These are phyloP conservation scores for Brachystomella parvula DNA, from an alignment of 1,140 invertebrate species.

Conservation along the genomic window DNA sequence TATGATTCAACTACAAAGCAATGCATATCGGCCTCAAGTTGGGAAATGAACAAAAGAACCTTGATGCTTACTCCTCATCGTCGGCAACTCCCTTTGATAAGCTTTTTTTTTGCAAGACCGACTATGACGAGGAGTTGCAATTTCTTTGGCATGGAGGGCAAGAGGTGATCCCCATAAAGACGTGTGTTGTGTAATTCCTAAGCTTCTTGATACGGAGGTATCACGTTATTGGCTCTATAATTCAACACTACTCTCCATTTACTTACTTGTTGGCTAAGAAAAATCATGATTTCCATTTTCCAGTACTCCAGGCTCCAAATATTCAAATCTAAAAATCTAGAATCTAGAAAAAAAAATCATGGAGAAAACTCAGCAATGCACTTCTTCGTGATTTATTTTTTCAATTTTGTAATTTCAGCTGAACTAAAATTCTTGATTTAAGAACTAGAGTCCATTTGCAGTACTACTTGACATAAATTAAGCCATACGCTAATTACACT, in stretches of 20 bases:
- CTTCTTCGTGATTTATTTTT: no score
- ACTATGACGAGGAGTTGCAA: neutral
- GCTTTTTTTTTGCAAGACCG: neutral
- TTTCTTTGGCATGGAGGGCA: neutral
- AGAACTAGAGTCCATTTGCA: no score
- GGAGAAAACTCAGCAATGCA: no score
- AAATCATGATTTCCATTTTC: no score
- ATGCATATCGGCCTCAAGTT: neutral
- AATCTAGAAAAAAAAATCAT: no score
- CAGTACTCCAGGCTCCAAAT: no score
- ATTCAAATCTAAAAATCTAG: no score
- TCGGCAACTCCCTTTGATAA: slow-evolving; percentile 6
- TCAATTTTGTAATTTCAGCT: no score
- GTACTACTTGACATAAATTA: no score
- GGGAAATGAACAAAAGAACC: slow-evolving; percentile 6
- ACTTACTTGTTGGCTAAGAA: no score
- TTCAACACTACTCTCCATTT: neutral
- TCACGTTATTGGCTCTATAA: neutral
- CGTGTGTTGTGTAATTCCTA: neutral
- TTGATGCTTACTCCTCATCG: neutral
- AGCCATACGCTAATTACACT: no score
- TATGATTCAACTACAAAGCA: neutral
- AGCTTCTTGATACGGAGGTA: neutral
- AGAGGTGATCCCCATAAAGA: neutral
- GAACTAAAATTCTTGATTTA: no score